These are phyloP conservation scores for Aythya baeri DNA, from an alignment of 2,113 vertebrate species.

Conservation along the genomic window DNA sequence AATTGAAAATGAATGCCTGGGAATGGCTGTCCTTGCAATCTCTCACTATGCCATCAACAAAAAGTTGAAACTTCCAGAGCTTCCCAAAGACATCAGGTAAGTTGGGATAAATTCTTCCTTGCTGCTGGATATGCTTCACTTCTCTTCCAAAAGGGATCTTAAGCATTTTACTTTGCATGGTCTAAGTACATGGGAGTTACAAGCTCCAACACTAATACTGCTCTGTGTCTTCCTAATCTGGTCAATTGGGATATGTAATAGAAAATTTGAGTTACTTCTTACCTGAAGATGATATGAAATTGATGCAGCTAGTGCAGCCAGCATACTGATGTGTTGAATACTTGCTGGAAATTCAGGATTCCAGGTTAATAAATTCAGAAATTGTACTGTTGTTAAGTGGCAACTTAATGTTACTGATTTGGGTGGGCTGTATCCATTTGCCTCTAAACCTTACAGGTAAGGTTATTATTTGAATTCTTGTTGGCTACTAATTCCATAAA, in stretches of 20 bases:
- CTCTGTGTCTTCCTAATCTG: not conserved
- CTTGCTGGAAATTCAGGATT: not conserved
- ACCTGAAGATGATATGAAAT: not conserved
- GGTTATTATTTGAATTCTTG: not conserved
- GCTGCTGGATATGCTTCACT: not conserved
- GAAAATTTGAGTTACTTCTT: not conserved
- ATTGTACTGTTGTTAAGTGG: not conserved
- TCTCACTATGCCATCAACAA: slow-evolving; percentile 85
- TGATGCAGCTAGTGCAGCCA: not conserved
- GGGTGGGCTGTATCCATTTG: not conserved
- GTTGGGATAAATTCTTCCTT: not conserved
- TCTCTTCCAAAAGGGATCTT: not conserved
- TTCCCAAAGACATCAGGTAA: slow-evolving; percentile 89
- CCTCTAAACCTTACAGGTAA: not conserved
- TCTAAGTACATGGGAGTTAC: not conserved
- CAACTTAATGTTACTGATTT: not conserved
- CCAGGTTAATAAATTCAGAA: not conserved
- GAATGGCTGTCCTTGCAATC: slow-evolving; percentile 97
- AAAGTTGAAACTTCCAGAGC: slow-evolving; percentile 77
- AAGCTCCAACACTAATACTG: not conserved
- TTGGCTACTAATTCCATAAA: not conserved
- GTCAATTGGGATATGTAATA: not conserved
- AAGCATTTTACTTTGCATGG: not conserved
- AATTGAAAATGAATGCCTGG: slow-evolving; percentile 95
- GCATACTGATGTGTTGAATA: not conserved